Evolutionary conservation across 2,888 invertebrate species (phyloP).

Genomic region (Ochropleura leucogaster): DNA sequence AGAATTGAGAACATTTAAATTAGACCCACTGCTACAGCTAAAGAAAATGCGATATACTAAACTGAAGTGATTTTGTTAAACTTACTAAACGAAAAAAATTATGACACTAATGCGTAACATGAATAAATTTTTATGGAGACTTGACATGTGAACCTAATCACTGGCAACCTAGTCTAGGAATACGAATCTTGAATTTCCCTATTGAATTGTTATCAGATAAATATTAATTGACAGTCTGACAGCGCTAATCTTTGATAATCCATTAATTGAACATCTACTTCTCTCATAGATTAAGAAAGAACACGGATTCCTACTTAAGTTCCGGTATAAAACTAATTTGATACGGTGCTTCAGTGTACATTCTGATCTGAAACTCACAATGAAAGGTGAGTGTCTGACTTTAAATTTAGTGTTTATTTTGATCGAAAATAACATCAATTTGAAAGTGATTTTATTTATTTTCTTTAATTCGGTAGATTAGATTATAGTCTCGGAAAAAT

Average conservation of each 20-base stretch:
- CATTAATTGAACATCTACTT: constrained; percentile 55
- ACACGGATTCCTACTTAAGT: constrained; percentile 62
- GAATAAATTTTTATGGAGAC: neutral
- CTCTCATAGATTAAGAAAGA: constrained; percentile 61
- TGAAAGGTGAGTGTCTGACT: constrained; percentile 63
- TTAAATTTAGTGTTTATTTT: neutral
- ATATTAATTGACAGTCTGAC: constrained; percentile 57
- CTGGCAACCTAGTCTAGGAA: constrained; percentile 1
- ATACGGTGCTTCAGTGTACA: constrained; percentile 26
- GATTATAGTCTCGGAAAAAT: neutral
- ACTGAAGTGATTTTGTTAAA: neutral
- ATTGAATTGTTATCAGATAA: constrained; percentile 23
- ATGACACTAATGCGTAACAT: neutral
- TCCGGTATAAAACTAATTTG: constrained; percentile 59
- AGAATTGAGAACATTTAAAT: neutral
- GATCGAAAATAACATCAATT: neutral
- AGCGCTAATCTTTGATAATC: constrained; percentile 57
- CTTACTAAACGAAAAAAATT: neutral
- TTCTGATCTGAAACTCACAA: constrained; percentile 54
- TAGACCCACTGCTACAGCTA: neutral
- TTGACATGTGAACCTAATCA: neutral
- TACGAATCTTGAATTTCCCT: constrained; percentile 30
- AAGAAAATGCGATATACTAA: neutral
- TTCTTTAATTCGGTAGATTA: constrained; percentile 10
- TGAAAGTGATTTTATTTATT: constrained; percentile 2